These are phyloP conservation scores for Venustoraphidia nigricollis DNA, from an alignment of 2,888 invertebrate species.

Conservation along the genomic window DNA sequence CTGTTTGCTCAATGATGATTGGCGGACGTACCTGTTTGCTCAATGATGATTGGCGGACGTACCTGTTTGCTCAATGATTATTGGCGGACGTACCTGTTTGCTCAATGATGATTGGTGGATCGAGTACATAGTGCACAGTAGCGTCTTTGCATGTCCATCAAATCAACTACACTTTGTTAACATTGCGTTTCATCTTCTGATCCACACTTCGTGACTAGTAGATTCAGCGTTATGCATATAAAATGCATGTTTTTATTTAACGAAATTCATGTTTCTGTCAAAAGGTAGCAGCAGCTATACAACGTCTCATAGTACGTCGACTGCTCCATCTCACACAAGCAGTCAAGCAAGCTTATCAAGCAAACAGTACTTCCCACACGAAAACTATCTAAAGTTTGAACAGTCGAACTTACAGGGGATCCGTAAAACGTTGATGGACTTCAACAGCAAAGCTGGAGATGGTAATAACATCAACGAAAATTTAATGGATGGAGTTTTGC, in stretches of 20 bases:
- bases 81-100: too few relatives aligned
- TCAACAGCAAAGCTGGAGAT: constrained; percentile 46
- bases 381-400: constrained; percentile 52
- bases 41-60: too few relatives aligned
- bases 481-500: constrained; percentile 44
- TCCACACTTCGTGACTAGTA: too few relatives aligned
- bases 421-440: constrained; percentile 55
- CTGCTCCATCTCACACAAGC: constrained; percentile 29
- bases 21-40: too few relatives aligned
- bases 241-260: not conserved
- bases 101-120: too few relatives aligned
- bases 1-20: too few relatives aligned
- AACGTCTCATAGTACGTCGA: constrained; percentile 18
- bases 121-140: too few relatives aligned
- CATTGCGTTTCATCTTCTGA: too few relatives aligned
- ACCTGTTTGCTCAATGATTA: too few relatives aligned
- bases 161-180: too few relatives aligned
- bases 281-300: constrained; percentile 24
- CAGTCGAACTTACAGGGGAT: constrained; percentile 62
- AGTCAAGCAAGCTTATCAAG: constrained; percentile 12
- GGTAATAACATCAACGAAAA: constrained; percentile 36
- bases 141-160: too few relatives aligned
- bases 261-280: constrained; percentile 5
- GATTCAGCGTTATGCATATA: not conserved
- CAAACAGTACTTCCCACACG: constrained; percentile 26